Base-by-base conservation (phyloP, 2,113 vertebrate genomes). In the Siniperca chuatsi region DNA sequence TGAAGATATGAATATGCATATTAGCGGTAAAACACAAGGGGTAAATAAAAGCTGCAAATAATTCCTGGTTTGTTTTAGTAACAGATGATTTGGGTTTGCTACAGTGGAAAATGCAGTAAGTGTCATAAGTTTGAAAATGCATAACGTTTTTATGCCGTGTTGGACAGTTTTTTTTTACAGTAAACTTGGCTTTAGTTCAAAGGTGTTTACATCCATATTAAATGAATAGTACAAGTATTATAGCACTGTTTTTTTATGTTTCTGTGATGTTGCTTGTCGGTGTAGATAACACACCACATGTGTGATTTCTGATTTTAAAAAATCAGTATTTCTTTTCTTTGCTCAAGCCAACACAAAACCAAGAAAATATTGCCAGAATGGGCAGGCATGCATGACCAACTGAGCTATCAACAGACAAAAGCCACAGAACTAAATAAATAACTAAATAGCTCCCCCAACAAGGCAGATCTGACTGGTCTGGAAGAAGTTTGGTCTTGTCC, bases 1-100 rank as follows among this genome's bases (percentile, higher is more conserved):
- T 87, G 65, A 84, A 79, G 85, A 89, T 89, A 68, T 78, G 71
- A 83, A 81, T 54, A 70, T 50, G 57, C 33, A 78, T 35, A 83
- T 77, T 73, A 76, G 44, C 6, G n/a, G 6, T 48, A 29, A 73
- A 80, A 75, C 1, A 66, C 68, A 57, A 61, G 71, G 54, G 62
- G 60, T 62, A 50, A 77, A 81, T 70, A 44, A 46, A 81, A 78
- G 79, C 18, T 81, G 50, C 11, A 79, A 82, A 75, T 62, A 35
- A 68, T 65, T 48, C 46, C 58, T 29, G 7, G 20, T 62, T 76
- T 44, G 46, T 48, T 48, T 71, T 60, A 44, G 15, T 6, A 57
- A 55, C 67, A 85, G 68, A 54, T 65, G 33, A 61, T 8, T 37
- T 73, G 21, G 3, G n/a, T 67, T 72, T 78, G 6, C 58, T 66